phyloP scores from a whole-genome alignment of 1,140 invertebrate species.

The Holotrichia oblita region DNA sequence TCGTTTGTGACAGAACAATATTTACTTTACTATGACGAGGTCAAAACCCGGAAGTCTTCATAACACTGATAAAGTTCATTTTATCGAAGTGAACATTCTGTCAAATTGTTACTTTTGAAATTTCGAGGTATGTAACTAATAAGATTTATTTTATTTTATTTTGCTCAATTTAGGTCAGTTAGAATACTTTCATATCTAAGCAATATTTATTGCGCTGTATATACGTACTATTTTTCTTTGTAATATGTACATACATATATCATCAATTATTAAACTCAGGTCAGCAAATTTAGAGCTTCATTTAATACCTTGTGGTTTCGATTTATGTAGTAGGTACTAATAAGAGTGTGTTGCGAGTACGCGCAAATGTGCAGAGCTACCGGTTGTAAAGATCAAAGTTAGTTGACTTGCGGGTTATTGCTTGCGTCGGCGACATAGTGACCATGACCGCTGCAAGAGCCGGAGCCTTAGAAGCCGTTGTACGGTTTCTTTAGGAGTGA shows the following conservation, averaged over 20 bases:
- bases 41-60: too few species aligned
- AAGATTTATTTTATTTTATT: too few species aligned
- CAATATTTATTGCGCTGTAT: neutral
- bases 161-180: too few species aligned
- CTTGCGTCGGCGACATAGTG: slow-evolving; percentile 32
- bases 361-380: slow-evolving; percentile 29
- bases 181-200: too few species aligned
- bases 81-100: too few species aligned
- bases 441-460: slow-evolving; percentile 29
- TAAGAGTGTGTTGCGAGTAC: neutral
- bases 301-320: slow-evolving; percentile 5
- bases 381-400: slow-evolving; percentile 36
- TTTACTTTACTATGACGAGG: too few species aligned
- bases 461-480: slow-evolving; percentile 1
- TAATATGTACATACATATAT: neutral
- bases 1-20: too few species aligned
- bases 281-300: neutral
- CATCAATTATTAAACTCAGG: neutral
- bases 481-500: slow-evolving; percentile 26
- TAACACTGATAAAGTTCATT: too few species aligned
- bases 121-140: too few species aligned
- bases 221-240: neutral
- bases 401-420: slow-evolving; percentile 24
- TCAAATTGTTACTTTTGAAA: too few species aligned
- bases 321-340: neutral